Evolutionary conservation across 53 echinoderm and acorn worm species (phyloP).

Genomic region (Henricia sp.): DNA sequence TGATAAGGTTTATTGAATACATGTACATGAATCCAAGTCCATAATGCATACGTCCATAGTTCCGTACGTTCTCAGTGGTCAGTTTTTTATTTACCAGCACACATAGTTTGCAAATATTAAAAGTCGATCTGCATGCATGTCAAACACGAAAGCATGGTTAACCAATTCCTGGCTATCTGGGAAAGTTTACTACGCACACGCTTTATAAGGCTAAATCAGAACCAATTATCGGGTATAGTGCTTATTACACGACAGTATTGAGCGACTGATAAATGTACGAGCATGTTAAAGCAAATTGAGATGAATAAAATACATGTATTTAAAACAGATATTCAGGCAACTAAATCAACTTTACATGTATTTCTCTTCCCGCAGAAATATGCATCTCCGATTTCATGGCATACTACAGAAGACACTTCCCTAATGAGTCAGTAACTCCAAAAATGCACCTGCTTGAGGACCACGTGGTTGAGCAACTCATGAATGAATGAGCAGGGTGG

Average conservation of each 20-base stretch:
- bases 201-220: background rate
- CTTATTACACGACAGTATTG: background rate
- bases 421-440: conserved; percentile 35
- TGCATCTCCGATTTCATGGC: conserved; percentile 52
- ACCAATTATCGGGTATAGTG: background rate
- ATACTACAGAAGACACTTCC: conserved; percentile 33
- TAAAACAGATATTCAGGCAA: background rate
- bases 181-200: background rate
- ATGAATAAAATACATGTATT: background rate
- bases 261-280: no score
- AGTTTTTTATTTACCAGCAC: no score
- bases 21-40: no score
- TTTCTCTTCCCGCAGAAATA: conserved; percentile 22
- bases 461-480: conserved; percentile 34
- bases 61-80: background rate
- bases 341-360: background rate
- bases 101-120: no score
- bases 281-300: background rate
- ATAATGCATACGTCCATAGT: background rate
- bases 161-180: background rate
- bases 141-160: no score
- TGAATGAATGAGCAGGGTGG: conserved; percentile 63
- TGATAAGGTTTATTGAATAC: background rate
- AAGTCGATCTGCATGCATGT: no score
- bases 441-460: conserved; percentile 64